These are phyloP conservation scores for Rhagonycha fulva DNA, from an alignment of 2,888 invertebrate genomes.

Conservation along the genomic window DNA sequence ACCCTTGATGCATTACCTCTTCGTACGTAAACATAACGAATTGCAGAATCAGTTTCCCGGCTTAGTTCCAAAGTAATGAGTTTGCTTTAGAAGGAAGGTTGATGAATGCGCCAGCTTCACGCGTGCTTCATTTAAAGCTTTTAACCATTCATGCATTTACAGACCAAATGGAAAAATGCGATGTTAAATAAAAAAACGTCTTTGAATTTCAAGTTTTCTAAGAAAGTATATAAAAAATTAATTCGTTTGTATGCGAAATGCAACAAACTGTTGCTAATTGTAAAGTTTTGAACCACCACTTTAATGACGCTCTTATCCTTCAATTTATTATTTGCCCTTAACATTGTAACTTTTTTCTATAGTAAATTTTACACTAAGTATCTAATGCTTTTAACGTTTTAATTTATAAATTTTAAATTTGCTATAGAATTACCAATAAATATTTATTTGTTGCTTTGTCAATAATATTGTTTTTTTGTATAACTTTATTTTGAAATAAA, in stretches of 20 bases:
- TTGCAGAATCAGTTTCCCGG: slow-evolving; percentile 45
- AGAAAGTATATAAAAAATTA: not conserved
- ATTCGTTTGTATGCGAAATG: not conserved
- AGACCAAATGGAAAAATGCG: slow-evolving; percentile 21
- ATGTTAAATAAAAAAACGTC: slow-evolving; percentile 6
- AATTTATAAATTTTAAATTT: not conserved
- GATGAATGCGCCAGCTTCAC: slow-evolving; percentile 46
- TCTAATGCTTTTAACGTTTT: not conserved
- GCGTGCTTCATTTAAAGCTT: slow-evolving; percentile 48
- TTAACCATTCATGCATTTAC: slow-evolving; percentile 42
- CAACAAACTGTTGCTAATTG: slow-evolving; percentile 3
- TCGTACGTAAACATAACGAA: slow-evolving; percentile 48
- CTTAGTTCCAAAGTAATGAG: slow-evolving; percentile 49
- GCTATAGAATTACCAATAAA: not conserved
- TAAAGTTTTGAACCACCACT: not conserved
- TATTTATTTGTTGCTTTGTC: not conserved
- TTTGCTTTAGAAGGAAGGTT: slow-evolving; percentile 45
- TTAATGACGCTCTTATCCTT: not conserved
- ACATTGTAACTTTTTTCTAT: not conserved
- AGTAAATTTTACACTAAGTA: not conserved
- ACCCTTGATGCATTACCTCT: slow-evolving; percentile 46
- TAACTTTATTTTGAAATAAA: not conserved
- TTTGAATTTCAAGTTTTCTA: not conserved
- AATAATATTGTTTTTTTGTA: not conserved
- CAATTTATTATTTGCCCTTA: not conserved